phyloP scores from a whole-genome alignment of 1,140 invertebrate genomes.

The Riptortus pedestris region DNA sequence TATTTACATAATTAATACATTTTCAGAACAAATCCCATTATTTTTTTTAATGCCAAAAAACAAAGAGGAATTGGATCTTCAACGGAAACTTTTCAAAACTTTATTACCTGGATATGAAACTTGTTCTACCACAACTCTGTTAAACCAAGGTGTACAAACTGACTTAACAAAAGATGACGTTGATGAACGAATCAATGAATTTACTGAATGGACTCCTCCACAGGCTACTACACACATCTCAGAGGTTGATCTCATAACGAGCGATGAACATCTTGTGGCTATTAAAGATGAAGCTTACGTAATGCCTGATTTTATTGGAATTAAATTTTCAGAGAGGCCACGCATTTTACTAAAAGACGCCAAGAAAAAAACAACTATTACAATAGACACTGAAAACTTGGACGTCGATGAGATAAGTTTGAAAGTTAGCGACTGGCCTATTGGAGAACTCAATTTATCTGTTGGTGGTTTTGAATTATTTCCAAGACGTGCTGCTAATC shows the following conservation, averaged over 20 bases:
- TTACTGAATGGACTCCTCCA: neutral
- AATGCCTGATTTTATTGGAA: neutral
- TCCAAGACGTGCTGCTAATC: neutral
- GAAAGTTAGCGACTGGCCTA: neutral
- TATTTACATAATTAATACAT: no score
- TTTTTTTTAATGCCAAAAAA: no score
- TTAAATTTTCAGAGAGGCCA: neutral
- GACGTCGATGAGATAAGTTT: neutral
- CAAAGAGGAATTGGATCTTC: no score
- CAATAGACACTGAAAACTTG: neutral
- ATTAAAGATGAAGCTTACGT: neutral
- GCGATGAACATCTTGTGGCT: neutral
- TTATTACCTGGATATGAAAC: neutral
- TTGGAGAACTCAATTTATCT: neutral
- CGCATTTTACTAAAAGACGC: neutral
- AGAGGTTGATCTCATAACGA: neutral
- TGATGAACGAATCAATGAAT: neutral
- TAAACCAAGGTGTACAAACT: neutral
- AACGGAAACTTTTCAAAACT: neutral
- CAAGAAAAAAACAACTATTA: neutral
- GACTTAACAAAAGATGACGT: neutral
- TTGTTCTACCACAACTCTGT: neutral
- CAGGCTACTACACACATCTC: neutral
- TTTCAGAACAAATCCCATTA: no score
- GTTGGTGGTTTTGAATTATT: neutral